Evolutionary conservation across 2,113 vertebrate genomes (phyloP).

Genomic region (Maccullochella peelii): DNA sequence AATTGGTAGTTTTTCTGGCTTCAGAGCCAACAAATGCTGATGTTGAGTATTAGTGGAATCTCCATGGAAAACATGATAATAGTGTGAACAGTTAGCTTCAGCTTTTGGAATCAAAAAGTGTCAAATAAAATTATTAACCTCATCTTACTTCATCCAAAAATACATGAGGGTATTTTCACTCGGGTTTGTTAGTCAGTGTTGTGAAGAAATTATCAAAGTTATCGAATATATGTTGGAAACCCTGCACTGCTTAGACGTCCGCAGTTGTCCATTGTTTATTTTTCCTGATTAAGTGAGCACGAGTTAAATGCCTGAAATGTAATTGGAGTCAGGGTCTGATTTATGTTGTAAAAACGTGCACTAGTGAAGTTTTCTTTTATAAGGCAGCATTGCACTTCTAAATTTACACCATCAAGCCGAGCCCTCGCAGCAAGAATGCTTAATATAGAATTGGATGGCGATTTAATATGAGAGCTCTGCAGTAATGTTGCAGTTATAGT

Average conservation of each 20-base stretch:
- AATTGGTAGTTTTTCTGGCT: not conserved
- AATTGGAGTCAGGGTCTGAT: not conserved
- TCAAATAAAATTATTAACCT: not conserved
- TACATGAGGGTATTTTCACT: not conserved
- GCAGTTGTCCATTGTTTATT: not conserved
- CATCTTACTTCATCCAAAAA: not conserved
- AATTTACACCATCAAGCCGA: not conserved
- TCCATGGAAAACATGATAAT: not conserved
- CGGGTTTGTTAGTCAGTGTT: not conserved
- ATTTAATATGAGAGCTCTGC: slow-evolving; percentile 41
- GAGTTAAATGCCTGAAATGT: not conserved
- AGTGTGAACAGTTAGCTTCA: too few relatives aligned
- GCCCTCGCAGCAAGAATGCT: slow-evolving; percentile 1
- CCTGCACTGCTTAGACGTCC: not conserved
- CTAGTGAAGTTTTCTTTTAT: not conserved
- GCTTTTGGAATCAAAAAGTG: not conserved
- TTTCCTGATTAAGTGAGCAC: not conserved
- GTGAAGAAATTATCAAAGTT: too few relatives aligned
- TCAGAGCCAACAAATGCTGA: not conserved
- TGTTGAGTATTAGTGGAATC: not conserved
- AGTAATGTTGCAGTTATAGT: slow-evolving; percentile 26
- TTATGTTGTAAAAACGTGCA: not conserved
- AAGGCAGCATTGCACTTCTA: not conserved
- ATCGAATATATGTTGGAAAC: not conserved
- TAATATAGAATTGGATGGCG: slow-evolving; percentile 25